Base-by-base conservation (phyloP, 2,888 invertebrate species). In the Galeruca laticollis region DNA sequence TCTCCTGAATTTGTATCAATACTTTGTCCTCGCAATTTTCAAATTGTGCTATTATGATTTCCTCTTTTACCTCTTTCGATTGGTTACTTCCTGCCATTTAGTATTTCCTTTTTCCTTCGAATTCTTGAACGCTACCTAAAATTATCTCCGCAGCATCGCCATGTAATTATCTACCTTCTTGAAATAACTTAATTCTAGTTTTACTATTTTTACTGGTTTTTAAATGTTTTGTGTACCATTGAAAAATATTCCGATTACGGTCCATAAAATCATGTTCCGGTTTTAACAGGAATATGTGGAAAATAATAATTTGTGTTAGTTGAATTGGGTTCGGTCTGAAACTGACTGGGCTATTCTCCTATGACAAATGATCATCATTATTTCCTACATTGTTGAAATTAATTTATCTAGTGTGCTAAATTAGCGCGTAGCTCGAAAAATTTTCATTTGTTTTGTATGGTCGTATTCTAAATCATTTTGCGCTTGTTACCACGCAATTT, bases 361-460 rank as follows among this genome's bases (percentile, higher is more conserved):
- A 21, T 62, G 62, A 62, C 62, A 52, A 62, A 62, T 62, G 51
- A 62, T 35, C 52, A 51, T 62, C 52, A 52, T 52, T 52, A 62
- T 52, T 62, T 62, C 20, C 49, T 52, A 62, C 62, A 62, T 62
- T 62, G 62, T 62, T 52, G 35, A 11, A 40, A 52, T 62, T 62
- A 62, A 62, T 62, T 62, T 62, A 62, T 62, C 52, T 62, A 35
- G 33, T 15, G 37, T 52, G 43, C 52, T 52, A 62, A 62, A 51
- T 62, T 18, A n/a, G 18, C 31, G 37, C 13, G 52, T 31, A 62
- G 37, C 52, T 52, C 35, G 31, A 52, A 49, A 51, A 62, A 52
- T 62, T 52, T 52, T 62, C 37, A 52, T 62, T 52, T 62, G 52
- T 62, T 62, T 52, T 13, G 52, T 62, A 52, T 62, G 52, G 15